Evolutionary conservation across 2,113 vertebrate species (phyloP).

Genomic region (Hyperoodon ampullatus): DNA sequence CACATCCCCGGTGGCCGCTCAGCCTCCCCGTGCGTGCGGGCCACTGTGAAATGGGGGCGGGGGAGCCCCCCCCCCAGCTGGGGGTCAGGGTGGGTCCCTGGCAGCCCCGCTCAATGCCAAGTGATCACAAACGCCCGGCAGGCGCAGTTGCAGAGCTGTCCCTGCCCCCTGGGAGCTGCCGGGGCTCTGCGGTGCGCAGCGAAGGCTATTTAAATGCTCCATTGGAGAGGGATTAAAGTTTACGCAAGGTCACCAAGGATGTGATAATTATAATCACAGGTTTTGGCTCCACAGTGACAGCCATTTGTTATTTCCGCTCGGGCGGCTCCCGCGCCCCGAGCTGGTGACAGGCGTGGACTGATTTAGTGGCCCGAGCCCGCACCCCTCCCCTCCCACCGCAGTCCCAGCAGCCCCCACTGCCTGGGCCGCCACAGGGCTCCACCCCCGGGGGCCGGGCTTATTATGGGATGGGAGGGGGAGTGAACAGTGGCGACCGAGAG

Average conservation of each 20-base stretch:
- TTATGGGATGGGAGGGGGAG: not conserved
- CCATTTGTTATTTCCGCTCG: conserved; percentile 99
- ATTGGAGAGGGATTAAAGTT: conserved; percentile 99
- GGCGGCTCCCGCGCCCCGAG: conserved; percentile 92
- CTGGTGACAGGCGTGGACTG: conserved; percentile 97
- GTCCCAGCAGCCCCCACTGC: conserved; percentile 80
- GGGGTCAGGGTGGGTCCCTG: not conserved
- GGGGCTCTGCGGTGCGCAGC: conserved; percentile 86
- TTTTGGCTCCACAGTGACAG: conserved; percentile 99
- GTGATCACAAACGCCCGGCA: not conserved
- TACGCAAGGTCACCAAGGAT: conserved; percentile 99
- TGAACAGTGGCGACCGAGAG: not conserved
- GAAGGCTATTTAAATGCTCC: conserved; percentile 99
- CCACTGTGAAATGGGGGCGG: not conserved
- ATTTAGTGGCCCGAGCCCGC: conserved; percentile 89
- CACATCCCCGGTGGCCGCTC: fast-evolving
- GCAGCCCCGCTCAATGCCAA: not conserved
- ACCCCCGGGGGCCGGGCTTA: not conserved
- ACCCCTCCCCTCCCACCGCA: conserved; percentile 75
- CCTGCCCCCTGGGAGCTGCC: conserved; percentile 34
- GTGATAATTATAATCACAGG: conserved; percentile 99
- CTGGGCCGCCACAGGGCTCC: conserved; percentile 65
- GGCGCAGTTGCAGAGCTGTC: not conserved
- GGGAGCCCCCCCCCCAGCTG: not conserved
- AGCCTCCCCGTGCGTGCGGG: fast-evolving